Percentiles rank a stretch among this genome's conserved stretches.
phyloP scores from a whole-genome alignment of 2,113 vertebrate species.

The Poeciliopsis occidentalis region DNA sequence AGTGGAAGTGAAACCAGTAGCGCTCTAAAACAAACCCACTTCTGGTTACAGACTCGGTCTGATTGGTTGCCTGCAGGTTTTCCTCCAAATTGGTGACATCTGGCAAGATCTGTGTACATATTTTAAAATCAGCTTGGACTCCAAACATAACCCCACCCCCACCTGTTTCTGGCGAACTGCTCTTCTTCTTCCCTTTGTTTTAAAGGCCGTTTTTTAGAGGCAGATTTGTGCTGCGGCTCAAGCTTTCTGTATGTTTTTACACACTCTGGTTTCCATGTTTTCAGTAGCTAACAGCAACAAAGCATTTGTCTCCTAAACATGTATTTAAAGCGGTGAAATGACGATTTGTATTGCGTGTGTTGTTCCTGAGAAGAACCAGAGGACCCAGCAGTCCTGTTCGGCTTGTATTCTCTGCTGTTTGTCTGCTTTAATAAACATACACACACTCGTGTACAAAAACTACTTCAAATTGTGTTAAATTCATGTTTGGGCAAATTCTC shows the following conservation, averaged over 20 bases:
- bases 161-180: slow-evolving; percentile 95
- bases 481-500: slow-evolving; percentile 95
- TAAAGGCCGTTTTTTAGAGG: slow-evolving; percentile 77
- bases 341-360: slow-evolving; percentile 89
- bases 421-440: slow-evolving; percentile 99
- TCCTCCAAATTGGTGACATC: slow-evolving; percentile 89
- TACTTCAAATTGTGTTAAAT: slow-evolving; percentile 98
- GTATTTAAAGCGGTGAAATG: slow-evolving; percentile 85
- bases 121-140: slow-evolving; percentile 97
- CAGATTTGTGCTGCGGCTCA: slow-evolving; percentile 88
- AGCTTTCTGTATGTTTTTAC: slow-evolving; percentile 91
- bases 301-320: slow-evolving; percentile 87
- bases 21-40: slow-evolving; percentile 74
- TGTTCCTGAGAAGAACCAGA: slow-evolving; percentile 66
- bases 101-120: slow-evolving; percentile 95
- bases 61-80: slow-evolving; percentile 85
- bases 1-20: slow-evolving; percentile 93
- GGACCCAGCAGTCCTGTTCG: slow-evolving; percentile 78
- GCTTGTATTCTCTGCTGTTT: slow-evolving; percentile 99
- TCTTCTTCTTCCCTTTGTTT: slow-evolving; percentile 81
- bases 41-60: slow-evolving; percentile 88
- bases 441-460: slow-evolving; percentile 94
- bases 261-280: slow-evolving; percentile 92
- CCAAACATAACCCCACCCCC: slow-evolving; percentile 87
- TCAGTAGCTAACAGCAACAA: slow-evolving; percentile 86